A percentile compares a stretch with the other conserved stretches of the same genome.
Evolutionary conservation across 2,888 invertebrate genomes (phyloP).

Genomic region (Pollenia amentaria): DNA sequence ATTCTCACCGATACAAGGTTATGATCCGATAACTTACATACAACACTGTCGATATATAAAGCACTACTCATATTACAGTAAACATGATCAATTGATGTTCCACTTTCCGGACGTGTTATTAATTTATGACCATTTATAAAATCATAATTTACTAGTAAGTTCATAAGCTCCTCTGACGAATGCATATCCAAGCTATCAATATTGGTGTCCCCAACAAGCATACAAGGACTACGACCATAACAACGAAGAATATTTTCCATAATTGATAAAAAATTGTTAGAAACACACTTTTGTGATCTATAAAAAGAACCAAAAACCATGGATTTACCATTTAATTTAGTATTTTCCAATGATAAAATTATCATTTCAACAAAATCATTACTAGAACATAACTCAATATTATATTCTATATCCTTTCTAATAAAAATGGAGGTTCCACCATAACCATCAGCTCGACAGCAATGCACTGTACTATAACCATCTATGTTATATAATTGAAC

Average conservation of each 20-base stretch:
- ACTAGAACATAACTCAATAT: no score
- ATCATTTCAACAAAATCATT: no score
- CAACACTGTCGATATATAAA: no score
- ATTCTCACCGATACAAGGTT: no score
- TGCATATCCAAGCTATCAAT: neutral
- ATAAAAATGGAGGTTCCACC: no score
- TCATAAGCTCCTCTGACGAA: neutral
- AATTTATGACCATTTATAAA: neutral
- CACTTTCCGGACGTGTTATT: neutral
- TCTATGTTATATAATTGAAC: no score
- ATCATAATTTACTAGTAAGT: neutral
- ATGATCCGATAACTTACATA: no score
- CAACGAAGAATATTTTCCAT: neutral
- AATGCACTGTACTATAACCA: no score
- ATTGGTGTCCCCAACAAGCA: neutral
- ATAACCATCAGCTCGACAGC: no score
- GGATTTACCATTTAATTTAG: constrained; percentile 7
- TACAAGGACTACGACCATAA: constrained; percentile 3
- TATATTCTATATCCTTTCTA: no score
- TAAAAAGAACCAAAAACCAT: constrained; percentile 9
- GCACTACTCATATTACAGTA: no score
- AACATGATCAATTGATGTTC: neutral
- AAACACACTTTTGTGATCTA: constrained; percentile 6
- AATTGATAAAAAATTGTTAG: constrained; percentile 7
- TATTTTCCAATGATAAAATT: neutral